Evolutionary conservation across 2,797 vertebrate species (phyloP), one percentile per base, ranked within the genome.

Genomic region (Strix occidentalis): DNA sequence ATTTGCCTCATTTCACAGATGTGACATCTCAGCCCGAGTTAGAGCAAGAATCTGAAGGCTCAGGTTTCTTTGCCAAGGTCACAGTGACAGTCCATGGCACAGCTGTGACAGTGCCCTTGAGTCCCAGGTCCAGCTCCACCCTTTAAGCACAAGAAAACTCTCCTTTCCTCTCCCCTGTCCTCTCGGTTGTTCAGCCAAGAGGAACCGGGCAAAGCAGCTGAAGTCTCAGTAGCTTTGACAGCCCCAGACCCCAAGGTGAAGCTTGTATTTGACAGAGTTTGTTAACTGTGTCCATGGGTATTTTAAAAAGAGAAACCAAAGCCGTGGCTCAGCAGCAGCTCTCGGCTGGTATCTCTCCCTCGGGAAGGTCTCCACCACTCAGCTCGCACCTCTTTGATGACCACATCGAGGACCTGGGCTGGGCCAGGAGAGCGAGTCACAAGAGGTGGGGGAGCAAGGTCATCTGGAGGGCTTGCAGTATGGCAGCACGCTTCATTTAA

Each of bases 1-100:
- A 74, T 64, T 75, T 0, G 8, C 87, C 75, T 60, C 3, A 0
- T 81, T 92, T 87, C 93, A 83, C 89, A 83, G 89, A 77, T 80
- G 68, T 89, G 78, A 80, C 72, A 84, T 33, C 90, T 90, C 90
- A 70, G 53, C 31, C 53, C 0, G 1, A 84, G 87, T 50, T 16
- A 82, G 51, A 74, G 50, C 83, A 28, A 90, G 74, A 33, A 90
- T 93, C 81, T 15, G 39, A 58, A 82, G 74, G 74, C 56, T 94
- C 66, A 25, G 31, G 69, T 82, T 87, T 70, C 95, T 48, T 45
- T 39, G 48, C 66, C 88, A 90, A 94, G 92, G 80, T 84, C 80
- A 82, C 54, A 58, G 35, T n/a, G 83, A 84, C 69, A 65, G 66
- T 29, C 54, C 56, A 7, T 1, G 25, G 65, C 93, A 89, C 58